Base-by-base conservation (phyloP, 2,888 invertebrate genomes). In the Lymantria monacha region DNA sequence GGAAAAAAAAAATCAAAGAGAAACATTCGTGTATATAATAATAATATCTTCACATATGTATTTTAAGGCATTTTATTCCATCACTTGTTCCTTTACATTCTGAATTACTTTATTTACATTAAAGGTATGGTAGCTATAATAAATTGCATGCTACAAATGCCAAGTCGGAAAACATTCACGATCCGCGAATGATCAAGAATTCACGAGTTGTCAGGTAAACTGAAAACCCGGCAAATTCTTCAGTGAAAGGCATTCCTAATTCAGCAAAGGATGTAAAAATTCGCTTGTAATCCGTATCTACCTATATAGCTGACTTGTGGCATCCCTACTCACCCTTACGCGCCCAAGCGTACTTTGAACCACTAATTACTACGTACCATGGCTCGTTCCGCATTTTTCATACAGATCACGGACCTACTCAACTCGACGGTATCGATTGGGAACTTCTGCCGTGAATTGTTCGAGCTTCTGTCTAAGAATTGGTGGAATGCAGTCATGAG, bases 351-450 rank as follows among this genome's bases (percentile, higher is more conserved):
- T 72, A 50, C 68, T 60, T 57, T 52, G 55, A 55, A 57, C 66
- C 85, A 83, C 87, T 87, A 87, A 88, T 87, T 88, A 87, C 85
- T 77, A 72, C 81, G 78, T 76, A 75, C 80, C 78, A 64, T 54
- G 48, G 67, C 52, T 61, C 66, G 57, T 61, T 63, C 68, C 79
- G 70, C 80, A 85, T 86, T 87, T 87, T 87, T 87, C 83, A 88
- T 76, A 79, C 88, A 83, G 86, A 85, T 87, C 88, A 88, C 87
- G 88, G 78, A 86, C 69, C 74, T 71, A 71, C 76, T 78, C 74
- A 66, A 70, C 72, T 69, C 70, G 61, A 65, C 70, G 66, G 63
- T 79, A 85, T 87, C 83, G 87, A 87, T 87, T 79, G 71, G 67
- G 63, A 74, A 74, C 72, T 76, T 79, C 74, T 72, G 70, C 70